Evolutionary conservation across 1,140 invertebrate genomes (phyloP).

Genomic region (Zaprionus inermis): DNA sequence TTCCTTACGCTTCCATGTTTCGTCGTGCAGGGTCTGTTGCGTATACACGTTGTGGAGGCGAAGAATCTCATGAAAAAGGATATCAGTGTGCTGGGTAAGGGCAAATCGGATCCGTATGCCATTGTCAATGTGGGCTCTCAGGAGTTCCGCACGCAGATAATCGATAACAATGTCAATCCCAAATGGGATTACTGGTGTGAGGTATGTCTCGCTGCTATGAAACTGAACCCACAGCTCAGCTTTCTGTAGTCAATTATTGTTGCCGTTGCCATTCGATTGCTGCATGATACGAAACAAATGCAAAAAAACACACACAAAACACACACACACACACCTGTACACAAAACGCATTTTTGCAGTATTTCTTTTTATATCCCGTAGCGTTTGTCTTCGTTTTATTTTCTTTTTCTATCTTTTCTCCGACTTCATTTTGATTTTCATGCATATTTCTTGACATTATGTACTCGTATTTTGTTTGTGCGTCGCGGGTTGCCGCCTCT

Average conservation of each 20-base stretch:
- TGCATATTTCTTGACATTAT: constrained; percentile 57
- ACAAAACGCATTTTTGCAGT: constrained; percentile 13
- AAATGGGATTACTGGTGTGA: constrained; percentile 98
- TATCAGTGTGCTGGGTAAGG: constrained; percentile 95
- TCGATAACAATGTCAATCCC: constrained; percentile 96
- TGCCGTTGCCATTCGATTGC: constrained; percentile 64
- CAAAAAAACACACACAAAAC: constrained; percentile 22
- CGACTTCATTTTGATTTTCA: constrained; percentile 48
- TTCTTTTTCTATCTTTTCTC: constrained; percentile 47
- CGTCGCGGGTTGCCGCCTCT: constrained; percentile 45
- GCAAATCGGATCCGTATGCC: constrained; percentile 98
- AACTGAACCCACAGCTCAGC: constrained; percentile 29
- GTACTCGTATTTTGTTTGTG: constrained; percentile 56
- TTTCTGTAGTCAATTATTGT: constrained; percentile 59
- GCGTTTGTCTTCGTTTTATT: constrained; percentile 60
- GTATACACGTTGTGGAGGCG: constrained; percentile 96
- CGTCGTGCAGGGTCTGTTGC: constrained; percentile 88
- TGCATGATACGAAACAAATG: constrained; percentile 61
- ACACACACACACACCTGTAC: constrained; percentile 28
- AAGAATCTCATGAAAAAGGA: constrained; percentile 96
- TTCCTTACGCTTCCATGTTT: no score
- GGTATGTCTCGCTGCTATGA: constrained; percentile 86
- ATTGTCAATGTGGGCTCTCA: constrained; percentile 94
- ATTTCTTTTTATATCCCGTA: constrained; percentile 37
- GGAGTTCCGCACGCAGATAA: constrained; percentile 94